Base-by-base conservation (phyloP, 1,140 invertebrate genomes). In the Cyrtorhinus lividipennis region DNA sequence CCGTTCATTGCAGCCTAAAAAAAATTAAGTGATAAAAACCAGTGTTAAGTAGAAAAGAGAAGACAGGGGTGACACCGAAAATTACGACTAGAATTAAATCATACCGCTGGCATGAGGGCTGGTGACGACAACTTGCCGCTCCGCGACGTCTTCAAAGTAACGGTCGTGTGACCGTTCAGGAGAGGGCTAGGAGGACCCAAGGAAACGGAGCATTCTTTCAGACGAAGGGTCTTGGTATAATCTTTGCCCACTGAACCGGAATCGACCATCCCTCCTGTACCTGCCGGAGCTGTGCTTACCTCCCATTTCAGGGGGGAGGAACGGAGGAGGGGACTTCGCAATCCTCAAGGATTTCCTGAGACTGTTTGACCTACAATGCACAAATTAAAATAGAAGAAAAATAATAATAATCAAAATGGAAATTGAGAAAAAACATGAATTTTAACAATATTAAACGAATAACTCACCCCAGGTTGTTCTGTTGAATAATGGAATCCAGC, bases 401-500 rank as follows among this genome's bases (percentile, higher is more conserved):
- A 59, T 23, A 59, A 10, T n/a, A n/a, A n/a, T n/a, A n/a, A n/a
- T n/a, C n/a, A n/a, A n/a, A n/a, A n/a, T n/a, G n/a, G n/a, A n/a
- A n/a, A n/a, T n/a, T n/a, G n/a, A n/a, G n/a, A n/a, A n/a, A n/a
- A n/a, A n/a, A n/a, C n/a, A n/a, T n/a, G n/a, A n/a, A n/a, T n/a
- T n/a, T n/a, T n/a, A n/a, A n/a, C n/a, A n/a, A n/a, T n/a, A n/a
- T n/a, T n/a, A n/a, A n/a, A n/a, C n/a, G 5, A 38, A 18, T 20
- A 13, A 62, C 38, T 64, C 56, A 65, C 56, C 61, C 62, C 12
- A 62, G 38, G 22, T 44, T 26, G 24, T 62, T 48, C 5, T 61
- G 59, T 24, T 23, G 18, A 45, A 69, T 69, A 5, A 66, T 62
- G 26, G 61, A 64, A 58, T 69, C 68, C 23, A 69, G 44, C 48